Percentiles rank a stretch among this genome's conserved stretches.
Evolutionary conservation across 2,797 vertebrate species (phyloP).

Genomic region (Hypotaenidia okinawae): DNA sequence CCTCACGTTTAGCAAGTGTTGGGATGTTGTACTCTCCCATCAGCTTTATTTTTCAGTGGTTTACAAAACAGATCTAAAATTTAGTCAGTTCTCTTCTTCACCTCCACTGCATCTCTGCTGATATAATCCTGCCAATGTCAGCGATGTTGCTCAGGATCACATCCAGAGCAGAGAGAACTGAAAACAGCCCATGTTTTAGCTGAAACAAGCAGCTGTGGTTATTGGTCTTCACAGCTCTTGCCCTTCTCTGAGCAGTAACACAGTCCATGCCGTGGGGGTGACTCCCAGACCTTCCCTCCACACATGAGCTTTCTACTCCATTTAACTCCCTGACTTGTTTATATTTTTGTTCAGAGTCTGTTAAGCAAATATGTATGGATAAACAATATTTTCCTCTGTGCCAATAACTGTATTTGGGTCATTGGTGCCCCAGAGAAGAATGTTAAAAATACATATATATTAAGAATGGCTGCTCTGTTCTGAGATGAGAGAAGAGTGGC

Average conservation of each 20-base stretch:
- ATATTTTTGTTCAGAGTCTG: background rate
- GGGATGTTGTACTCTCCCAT: background rate
- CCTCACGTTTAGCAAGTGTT: background rate
- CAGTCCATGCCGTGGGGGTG: fast-evolving
- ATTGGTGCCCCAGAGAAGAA: background rate
- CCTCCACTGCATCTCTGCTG: background rate
- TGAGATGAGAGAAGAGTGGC: background rate
- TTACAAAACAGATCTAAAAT: background rate
- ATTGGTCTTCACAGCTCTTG: background rate
- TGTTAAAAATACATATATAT: background rate
- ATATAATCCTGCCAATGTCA: fast-evolving
- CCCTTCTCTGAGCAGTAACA: background rate
- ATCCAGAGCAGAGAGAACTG: background rate
- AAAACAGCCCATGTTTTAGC: background rate
- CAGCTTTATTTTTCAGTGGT: background rate
- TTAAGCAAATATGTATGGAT: background rate
- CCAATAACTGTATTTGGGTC: background rate
- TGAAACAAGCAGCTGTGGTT: background rate
- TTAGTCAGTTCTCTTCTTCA: background rate
- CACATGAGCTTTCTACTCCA: background rate
- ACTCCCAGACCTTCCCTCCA: background rate
- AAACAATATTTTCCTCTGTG: background rate
- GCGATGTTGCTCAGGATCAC: background rate
- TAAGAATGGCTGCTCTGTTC: constrained; percentile 9
- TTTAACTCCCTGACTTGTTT: background rate